Conservation (phyloP, 1,140 invertebrate genomes). For the Temnothorax nylanderi region DNA sequence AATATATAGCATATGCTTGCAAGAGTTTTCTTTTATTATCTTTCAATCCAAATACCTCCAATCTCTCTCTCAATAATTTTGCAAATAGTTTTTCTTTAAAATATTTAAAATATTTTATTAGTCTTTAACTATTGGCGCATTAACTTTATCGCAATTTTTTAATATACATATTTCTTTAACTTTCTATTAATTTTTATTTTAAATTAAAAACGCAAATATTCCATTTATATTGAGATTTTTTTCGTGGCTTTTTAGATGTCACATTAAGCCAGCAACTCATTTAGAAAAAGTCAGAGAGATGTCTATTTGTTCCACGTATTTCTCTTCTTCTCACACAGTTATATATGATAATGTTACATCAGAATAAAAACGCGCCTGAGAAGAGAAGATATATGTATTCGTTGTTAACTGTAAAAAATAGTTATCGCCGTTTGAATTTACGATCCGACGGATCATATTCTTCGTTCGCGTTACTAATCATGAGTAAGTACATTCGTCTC, state of each 20-base stretch:
- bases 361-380: constrained; percentile 3
- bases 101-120: neutral
- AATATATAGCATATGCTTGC: neutral
- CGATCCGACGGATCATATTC: neutral
- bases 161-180: neutral
- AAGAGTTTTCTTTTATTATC: neutral
- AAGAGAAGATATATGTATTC: constrained; percentile 21
- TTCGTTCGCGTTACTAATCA: constrained; percentile 13
- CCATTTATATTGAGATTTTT: neutral
- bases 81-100: neutral
- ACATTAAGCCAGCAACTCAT: neutral
- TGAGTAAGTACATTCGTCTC: constrained; percentile 25
- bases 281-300: neutral
- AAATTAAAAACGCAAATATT: neutral
- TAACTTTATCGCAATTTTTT: neutral
- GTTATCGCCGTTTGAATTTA: constrained; percentile 43
- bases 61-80: neutral
- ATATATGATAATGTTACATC: constrained; percentile 17
- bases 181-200: neutral
- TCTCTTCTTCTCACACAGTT: neutral
- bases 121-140: neutral
- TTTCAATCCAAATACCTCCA: neutral
- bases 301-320: neutral
- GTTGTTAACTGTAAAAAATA: constrained; percentile 38
- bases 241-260: neutral